A percentile compares a stretch with the other conserved stretches of the same genome.
These are phyloP conservation scores for Scopus umbretta DNA, from an alignment of 2,113 vertebrate species.

Conservation along the genomic window DNA sequence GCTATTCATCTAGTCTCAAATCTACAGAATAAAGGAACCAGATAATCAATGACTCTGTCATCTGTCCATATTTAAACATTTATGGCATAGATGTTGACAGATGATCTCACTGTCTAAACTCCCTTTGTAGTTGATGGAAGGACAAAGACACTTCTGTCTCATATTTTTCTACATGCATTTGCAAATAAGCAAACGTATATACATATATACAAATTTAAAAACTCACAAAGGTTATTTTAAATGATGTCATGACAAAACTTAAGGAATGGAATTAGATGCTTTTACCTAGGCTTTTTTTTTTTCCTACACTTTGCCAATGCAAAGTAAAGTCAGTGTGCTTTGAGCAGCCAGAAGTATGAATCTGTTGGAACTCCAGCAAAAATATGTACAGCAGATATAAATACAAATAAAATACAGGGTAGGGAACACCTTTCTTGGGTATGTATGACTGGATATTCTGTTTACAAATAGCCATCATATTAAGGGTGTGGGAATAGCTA, in stretches of 20 bases:
- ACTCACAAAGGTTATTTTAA: not conserved
- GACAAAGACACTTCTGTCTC: not conserved
- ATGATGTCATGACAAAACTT: not conserved
- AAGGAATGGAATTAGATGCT: not conserved
- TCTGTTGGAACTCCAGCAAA: not conserved
- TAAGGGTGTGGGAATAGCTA: not conserved
- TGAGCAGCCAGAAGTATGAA: not conserved
- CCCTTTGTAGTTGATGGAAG: conserved; percentile 15
- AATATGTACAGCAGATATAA: not conserved
- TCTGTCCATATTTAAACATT: conserved; percentile 41
- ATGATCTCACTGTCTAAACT: conserved; percentile 27
- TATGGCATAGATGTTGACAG: conserved; percentile 30
- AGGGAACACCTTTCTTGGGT: not conserved
- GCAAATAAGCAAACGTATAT: not conserved
- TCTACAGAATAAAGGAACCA: not conserved
- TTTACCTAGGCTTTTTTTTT: not conserved
- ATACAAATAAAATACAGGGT: not conserved
- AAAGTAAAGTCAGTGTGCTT: not conserved
- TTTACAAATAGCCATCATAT: not conserved
- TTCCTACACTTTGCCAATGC: not conserved
- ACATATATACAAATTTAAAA: not conserved
- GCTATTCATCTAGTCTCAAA: not conserved
- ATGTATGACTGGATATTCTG: not conserved
- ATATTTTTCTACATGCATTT: not conserved
- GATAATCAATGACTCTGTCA: conserved; percentile 29